Percentiles rank a stretch among this genome's conserved stretches.
Conservation (phyloP, 2,888 invertebrate species). For the Idaea straminata region DNA sequence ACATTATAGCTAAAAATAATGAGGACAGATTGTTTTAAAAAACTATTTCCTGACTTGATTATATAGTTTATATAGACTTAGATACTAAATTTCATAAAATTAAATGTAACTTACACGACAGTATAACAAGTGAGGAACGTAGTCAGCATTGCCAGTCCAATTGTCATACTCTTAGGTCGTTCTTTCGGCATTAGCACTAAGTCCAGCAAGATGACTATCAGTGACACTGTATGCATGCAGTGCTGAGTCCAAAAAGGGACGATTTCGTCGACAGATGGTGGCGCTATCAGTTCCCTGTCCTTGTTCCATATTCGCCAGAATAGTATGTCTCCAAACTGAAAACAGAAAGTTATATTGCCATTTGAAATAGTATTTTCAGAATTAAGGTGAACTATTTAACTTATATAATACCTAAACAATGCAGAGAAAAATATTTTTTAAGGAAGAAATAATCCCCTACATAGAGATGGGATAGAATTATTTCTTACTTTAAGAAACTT, state of each 20-base stretch:
- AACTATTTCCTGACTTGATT: too few relatives aligned
- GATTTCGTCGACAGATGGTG: constrained; percentile 43
- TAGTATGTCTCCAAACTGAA: constrained; percentile 62
- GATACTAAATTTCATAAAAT: too few relatives aligned
- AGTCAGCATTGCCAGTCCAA: constrained; percentile 40
- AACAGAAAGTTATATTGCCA: constrained; percentile 13
- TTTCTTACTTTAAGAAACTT: too few relatives aligned
- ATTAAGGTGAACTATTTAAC: too few relatives aligned
- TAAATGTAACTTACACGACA: constrained; percentile 47
- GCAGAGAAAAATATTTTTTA: too few relatives aligned
- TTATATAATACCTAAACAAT: too few relatives aligned
- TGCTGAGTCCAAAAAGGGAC: constrained; percentile 65
- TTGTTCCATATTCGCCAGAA: constrained; percentile 67
- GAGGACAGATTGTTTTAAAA: too few relatives aligned
- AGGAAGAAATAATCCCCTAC: too few relatives aligned
- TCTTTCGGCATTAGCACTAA: constrained; percentile 50
- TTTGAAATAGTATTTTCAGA: too few relatives aligned
- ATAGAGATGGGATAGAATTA: too few relatives aligned
- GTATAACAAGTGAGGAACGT: constrained; percentile 43
- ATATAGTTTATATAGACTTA: too few relatives aligned
- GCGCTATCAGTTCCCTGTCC: constrained; percentile 53
- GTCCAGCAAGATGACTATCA: constrained; percentile 53
- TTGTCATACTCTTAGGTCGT: constrained; percentile 45
- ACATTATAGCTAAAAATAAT: too few relatives aligned
- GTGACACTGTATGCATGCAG: constrained; percentile 61